A percentile compares a stretch with the other conserved stretches of the same genome.
These are phyloP conservation scores for Phacellophora camtschatica DNA, from an alignment of 30 jellyfish, hydroid and myxozoan genomes.

Conservation along the genomic window DNA sequence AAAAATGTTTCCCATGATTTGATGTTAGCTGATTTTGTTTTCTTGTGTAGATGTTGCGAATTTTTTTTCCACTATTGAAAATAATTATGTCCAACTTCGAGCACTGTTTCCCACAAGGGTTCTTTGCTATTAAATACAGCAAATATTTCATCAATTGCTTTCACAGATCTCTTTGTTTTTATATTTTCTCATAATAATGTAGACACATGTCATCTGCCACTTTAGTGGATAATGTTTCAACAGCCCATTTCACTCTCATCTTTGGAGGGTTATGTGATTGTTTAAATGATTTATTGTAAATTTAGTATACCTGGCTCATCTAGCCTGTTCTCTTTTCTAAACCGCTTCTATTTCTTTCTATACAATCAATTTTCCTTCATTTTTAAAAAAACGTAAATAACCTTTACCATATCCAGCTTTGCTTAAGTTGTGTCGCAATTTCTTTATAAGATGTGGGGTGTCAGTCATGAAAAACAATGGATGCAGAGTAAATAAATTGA, in stretches of 20 bases:
- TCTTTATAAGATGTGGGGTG: neutral
- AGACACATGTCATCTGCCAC: neutral
- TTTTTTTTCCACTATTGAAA: neutral
- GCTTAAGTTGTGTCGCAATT: neutral
- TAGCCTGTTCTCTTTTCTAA: neutral
- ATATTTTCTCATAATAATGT: neutral
- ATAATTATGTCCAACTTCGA: neutral
- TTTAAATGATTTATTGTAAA: neutral
- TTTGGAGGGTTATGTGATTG: neutral
- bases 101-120: neutral
- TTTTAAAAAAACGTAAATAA: neutral
- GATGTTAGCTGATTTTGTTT: neutral
- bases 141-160: neutral
- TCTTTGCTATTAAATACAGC: neutral
- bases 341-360: neutral
- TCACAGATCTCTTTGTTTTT: neutral
- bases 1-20: neutral
- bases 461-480: constrained; percentile 6
- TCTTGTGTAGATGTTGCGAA: neutral
- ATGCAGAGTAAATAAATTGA: neutral
- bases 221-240: neutral
- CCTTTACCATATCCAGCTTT: neutral
- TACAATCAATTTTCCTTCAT: neutral
- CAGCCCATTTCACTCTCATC: constrained; percentile 1
- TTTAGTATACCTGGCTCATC: neutral